Evolutionary conservation across 2,797 vertebrate genomes (phyloP).

Genomic region (Loris lydekkerianus): DNA sequence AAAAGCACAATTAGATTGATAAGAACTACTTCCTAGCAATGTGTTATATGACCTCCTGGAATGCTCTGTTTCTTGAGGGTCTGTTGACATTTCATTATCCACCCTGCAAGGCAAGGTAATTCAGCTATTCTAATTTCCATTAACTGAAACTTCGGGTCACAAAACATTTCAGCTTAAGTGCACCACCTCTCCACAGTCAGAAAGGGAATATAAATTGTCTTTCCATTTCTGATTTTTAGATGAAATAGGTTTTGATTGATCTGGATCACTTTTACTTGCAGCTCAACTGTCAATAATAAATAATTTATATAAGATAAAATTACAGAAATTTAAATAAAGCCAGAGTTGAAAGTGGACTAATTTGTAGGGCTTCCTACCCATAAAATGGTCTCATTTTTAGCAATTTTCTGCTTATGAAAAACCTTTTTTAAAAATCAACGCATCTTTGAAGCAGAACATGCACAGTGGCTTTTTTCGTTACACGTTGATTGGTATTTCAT

Average conservation of each 20-base stretch:
- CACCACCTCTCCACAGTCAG: background rate
- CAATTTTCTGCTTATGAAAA: slow-evolving; percentile 74
- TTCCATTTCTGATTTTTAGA: slow-evolving; percentile 61
- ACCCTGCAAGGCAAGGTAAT: background rate
- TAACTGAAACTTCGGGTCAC: slow-evolving; percentile 42
- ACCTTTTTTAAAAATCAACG: slow-evolving; percentile 64
- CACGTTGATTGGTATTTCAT: slow-evolving; percentile 63
- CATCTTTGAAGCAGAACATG: slow-evolving; percentile 60
- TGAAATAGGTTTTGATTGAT: slow-evolving; percentile 53
- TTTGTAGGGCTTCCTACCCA: slow-evolving; percentile 70
- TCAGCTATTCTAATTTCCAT: slow-evolving; percentile 48
- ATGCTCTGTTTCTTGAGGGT: slow-evolving; percentile 36
- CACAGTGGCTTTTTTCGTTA: slow-evolving; percentile 47
- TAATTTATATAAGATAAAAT: slow-evolving; percentile 61
- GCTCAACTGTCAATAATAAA: slow-evolving; percentile 68
- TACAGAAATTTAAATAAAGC: slow-evolving; percentile 70
- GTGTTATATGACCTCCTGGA: background rate
- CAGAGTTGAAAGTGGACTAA: slow-evolving; percentile 63
- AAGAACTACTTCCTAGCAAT: background rate
- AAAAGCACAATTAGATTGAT: slow-evolving; percentile 64
- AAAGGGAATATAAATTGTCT: slow-evolving; percentile 55
- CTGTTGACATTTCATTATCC: slow-evolving; percentile 61
- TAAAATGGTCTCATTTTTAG: slow-evolving; percentile 71
- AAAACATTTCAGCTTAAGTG: slow-evolving; percentile 56
- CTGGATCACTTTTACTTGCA: slow-evolving; percentile 47